Evolutionary conservation across 2,888 invertebrate species (phyloP), one percentile per base, ranked within the genome.

Genomic region (Gortyna flavago): DNA sequence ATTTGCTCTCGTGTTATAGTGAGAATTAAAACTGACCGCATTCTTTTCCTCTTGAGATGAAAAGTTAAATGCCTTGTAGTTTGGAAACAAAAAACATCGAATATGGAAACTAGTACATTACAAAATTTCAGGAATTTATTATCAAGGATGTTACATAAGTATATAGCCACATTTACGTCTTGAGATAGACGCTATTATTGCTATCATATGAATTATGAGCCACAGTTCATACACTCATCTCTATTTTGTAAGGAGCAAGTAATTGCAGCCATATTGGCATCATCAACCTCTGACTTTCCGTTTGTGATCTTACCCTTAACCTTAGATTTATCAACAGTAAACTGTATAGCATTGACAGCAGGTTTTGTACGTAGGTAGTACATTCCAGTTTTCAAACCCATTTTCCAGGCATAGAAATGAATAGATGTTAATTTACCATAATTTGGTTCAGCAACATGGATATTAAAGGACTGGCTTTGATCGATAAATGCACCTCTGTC

Each of bases 381-480:
- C 99, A 99, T 99, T 72, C 99, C 99, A 2, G 99, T 99, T 96
- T 99, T 99, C 78, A 99, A 96, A 6, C 99, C 99, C 95, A 98
- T 97, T 95, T 98, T 98, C 99, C 99, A 99, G 0, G 99, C 99
- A 93, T 99, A 99, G 95, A 99, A 99, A 95, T 99, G 99, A 97
- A 99, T 99, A 4, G 99, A 99, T 3, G 99, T 99, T 75, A 99
- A 96, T 93, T 99, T 99, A 9, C 98, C 99, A 92, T 99, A 99
- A 91, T 98, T 99, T 9, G 99, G 99, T 92, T 99, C 98, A 9
- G 99, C 99, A 78, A 99, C 99, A 94, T 99, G 99, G 85, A 99
- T 98, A 94, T 99, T 99, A 89, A 99, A 97, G 0, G 99, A 99
- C 93, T 99, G 99, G 85, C 99, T 99, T 96, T 99, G 99, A 95